A percentile compares a stretch with the other conserved stretches of the same genome.
Evolutionary conservation across 2,888 invertebrate species (phyloP).

Genomic region (Troides helena): DNA sequence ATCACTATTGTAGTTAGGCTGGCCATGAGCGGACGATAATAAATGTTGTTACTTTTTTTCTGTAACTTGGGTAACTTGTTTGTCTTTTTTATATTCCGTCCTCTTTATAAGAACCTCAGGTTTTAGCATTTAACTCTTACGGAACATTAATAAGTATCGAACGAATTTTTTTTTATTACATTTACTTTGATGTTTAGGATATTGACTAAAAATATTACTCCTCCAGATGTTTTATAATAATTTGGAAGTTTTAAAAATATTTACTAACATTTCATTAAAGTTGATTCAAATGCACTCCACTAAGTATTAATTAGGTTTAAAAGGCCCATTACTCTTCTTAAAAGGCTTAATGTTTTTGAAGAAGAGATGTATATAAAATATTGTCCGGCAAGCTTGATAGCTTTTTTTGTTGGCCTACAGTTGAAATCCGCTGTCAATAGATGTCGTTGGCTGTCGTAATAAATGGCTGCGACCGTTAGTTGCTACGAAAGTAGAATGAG

Average conservation of each 20-base stretch:
- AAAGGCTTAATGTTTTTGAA: background rate
- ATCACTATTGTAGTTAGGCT: slow-evolving; percentile 67
- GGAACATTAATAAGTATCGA: background rate
- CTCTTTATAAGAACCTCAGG: no score
- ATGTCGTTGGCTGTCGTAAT: slow-evolving; percentile 75
- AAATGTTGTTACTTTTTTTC: slow-evolving; percentile 10
- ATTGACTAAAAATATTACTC: background rate
- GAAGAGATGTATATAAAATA: background rate
- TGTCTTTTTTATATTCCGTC: no score
- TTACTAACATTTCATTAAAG: no score
- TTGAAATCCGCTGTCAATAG: slow-evolving; percentile 74
- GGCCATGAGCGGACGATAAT: slow-evolving; percentile 6
- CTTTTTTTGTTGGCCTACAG: slow-evolving; percentile 51
- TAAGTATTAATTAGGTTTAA: no score
- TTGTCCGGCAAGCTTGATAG: background rate
- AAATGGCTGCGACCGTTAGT: slow-evolving; percentile 71
- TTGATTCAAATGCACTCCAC: no score
- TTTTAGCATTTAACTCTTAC: background rate
- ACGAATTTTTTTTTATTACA: background rate
- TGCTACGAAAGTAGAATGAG: background rate
- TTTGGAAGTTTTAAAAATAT: no score
- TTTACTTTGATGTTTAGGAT: background rate
- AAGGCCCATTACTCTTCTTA: background rate
- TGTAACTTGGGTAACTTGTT: background rate
- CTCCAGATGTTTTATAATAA: no score